Evolutionary conservation across 2,888 invertebrate species (phyloP), one percentile per base, ranked within the genome.

Genomic region (Sinopyrophorus schimmeli): DNA sequence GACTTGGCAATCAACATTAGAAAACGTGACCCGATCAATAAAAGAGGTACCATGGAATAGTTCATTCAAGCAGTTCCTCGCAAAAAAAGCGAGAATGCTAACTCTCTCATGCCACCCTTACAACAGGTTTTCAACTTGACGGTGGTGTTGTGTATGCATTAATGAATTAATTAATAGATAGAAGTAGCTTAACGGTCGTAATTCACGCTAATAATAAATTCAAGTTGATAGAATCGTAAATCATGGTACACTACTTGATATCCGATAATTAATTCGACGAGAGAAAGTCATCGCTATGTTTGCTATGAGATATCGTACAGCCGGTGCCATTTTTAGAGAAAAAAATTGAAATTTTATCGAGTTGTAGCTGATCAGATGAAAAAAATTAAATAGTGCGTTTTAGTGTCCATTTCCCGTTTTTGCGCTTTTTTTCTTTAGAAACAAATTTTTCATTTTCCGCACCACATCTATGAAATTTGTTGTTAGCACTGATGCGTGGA

Each of bases 1-100:
- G 50, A 47, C 53, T 49, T 39, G 32, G 42, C 53, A 53, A 49
- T 49, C 42, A 38, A 27, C 43, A 43, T 38, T 46, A 39, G 42
- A 46, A 44, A 38, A 35, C 23, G 32, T 24, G 28, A 16, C 12
- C 18, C 39, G 50, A 35, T 44, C 44, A 34, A 46, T 50, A 39
- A n/a, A n/a, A n/a, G n/a, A n/a, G 10, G 35, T 27, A 11, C 26
- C 27, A 35, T 43, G 43, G 43, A 42, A 43, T 9, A 35, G 37
- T 44, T 44, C 44, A 44, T 44, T 44, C 44, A 44, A 38, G 27
- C 35, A 35, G 3, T 11, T 15, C 7, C 31, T 7, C n/a, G 32
- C 16, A 32, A 32, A 32, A 32, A 12, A 5, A 3, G 10, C 4
- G 28, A 21, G n/a, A n/a, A n/a, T n/a, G n/a, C n/a, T n/a, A n/a